Percentiles rank a stretch among this genome's conserved stretches.
Conservation (phyloP, 2,888 invertebrate species). For the Heliconius ethilla region DNA sequence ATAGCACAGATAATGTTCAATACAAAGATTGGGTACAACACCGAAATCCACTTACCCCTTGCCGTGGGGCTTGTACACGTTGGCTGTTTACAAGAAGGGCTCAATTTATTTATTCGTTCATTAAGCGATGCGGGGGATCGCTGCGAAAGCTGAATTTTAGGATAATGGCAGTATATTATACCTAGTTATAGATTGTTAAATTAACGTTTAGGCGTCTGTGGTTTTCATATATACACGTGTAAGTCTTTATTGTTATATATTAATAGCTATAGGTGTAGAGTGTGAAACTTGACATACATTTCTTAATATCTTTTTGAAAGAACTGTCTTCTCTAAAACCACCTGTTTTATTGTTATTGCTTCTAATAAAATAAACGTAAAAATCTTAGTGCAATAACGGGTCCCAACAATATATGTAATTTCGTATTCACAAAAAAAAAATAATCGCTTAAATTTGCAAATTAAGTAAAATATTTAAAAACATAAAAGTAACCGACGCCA, state of each 20-base stretch:
- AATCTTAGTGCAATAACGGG: conserved; percentile 4
- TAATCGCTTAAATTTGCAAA: conserved; percentile 21
- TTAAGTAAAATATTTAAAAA: conserved; percentile 49
- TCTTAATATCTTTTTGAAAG: conserved; percentile 14
- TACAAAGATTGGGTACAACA: conserved; percentile 72
- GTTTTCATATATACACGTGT: conserved; percentile 38
- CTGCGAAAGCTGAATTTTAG: conserved; percentile 76
- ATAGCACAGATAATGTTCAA: conserved; percentile 61
- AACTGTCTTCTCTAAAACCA: conserved; percentile 22
- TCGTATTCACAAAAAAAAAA: conserved; percentile 21
- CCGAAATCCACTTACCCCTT: conserved; percentile 82
- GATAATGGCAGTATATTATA: conserved; percentile 65
- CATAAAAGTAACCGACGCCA: conserved; percentile 62
- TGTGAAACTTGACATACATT: conserved; percentile 16
- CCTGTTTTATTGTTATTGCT: conserved; percentile 20
- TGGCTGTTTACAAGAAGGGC: conserved; percentile 76
- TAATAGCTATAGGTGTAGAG: not conserved
- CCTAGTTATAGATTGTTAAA: conserved; percentile 50
- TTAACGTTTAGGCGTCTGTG: conserved; percentile 51
- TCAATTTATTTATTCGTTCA: conserved; percentile 81
- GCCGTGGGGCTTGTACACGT: conserved; percentile 71
- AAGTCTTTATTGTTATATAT: conserved; percentile 20
- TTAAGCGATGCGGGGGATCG: conserved; percentile 75
- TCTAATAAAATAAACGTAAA: conserved; percentile 26
- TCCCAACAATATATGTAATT: conserved; percentile 15